Base-by-base conservation (phyloP, 2,113 vertebrate species). In the Calypte anna region DNA sequence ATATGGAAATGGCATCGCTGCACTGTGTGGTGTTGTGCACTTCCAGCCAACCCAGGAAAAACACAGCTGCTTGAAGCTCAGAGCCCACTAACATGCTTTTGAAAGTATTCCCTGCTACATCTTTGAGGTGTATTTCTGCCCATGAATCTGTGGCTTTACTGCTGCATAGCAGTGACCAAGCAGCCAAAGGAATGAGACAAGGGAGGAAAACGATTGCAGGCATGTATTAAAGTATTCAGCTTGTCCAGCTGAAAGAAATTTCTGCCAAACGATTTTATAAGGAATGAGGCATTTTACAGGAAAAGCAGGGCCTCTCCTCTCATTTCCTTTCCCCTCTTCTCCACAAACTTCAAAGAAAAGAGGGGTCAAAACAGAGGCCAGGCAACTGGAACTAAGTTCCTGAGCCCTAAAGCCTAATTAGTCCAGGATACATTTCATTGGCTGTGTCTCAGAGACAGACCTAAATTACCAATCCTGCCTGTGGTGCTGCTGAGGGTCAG, bases 291-390 rank as follows among this genome's bases (percentile, higher is more conserved):
- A 86, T 88, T 95, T 86, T 93, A 86, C 82, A 95, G 96, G 93
- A 96, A 96, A 93, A 96, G 76, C 51, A 63, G 94, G 94, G 96
- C 95, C 95, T 96, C 96, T 94, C 70, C 30, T 82, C 88, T 96
- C 92, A 95, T 96, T 96, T 96, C 96, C 95, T 96, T 70, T 95
- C 88, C 64, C 55, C 64, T 94, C 76, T 96, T 91, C 64, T 94
- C 68, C 33, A 38, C 16, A 68, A 83, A 93, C 90, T 95, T 96
- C 96, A 95, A 95, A 96, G 88, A 73, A 91, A 88, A 94, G 33
- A 88, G 28, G 79, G 96, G 94, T 96, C 96, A 95, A 93, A 90
- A 91, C 79, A 86, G 68, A 91, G 95, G 85, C 88, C 92, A 95
- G 54, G 90, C 79, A 88, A 96, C 86, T 93, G 79, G 90, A 94